phyloP scores from a whole-genome alignment of 2,113 vertebrate species.

The Oreocharis arfaki region DNA sequence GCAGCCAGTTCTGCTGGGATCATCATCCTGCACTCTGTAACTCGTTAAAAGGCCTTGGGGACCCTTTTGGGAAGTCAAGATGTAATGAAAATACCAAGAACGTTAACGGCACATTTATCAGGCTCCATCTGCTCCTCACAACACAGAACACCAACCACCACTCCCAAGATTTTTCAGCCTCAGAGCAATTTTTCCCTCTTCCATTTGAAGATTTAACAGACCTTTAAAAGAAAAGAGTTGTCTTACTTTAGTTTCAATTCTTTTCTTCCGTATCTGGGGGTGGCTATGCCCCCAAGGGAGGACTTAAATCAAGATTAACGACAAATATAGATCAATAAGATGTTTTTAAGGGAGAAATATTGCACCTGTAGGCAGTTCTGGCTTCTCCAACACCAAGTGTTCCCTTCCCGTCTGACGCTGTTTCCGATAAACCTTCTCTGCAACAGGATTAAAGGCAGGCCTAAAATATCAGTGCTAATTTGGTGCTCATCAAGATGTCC shows the following conservation, averaged over 20 bases:
- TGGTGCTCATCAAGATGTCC: conserved; percentile 40
- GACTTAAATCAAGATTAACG: neutral
- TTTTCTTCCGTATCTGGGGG: neutral
- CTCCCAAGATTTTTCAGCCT: neutral
- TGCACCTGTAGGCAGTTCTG: neutral
- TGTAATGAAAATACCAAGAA: neutral
- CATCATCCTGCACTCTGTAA: neutral
- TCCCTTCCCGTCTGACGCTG: neutral
- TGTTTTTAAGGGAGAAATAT: neutral
- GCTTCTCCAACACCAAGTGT: neutral
- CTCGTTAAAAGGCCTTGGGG: neutral
- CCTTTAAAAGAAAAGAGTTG: neutral
- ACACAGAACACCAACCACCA: neutral
- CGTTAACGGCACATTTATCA: neutral
- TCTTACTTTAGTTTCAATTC: neutral
- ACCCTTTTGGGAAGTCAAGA: neutral
- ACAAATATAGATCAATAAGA: neutral
- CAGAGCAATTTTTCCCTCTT: neutral
- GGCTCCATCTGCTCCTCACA: neutral
- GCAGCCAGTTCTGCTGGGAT: neutral
- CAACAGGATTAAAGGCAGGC: conserved; percentile 52
- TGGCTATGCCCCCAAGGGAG: neutral
- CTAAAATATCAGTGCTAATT: conserved; percentile 56
- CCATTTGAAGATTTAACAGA: neutral
- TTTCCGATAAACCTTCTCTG: conserved; percentile 38